Evolutionary conservation across 1,140 invertebrate species (phyloP), one percentile per base, ranked within the genome.

Genomic region (Polypedilum pembai): DNA sequence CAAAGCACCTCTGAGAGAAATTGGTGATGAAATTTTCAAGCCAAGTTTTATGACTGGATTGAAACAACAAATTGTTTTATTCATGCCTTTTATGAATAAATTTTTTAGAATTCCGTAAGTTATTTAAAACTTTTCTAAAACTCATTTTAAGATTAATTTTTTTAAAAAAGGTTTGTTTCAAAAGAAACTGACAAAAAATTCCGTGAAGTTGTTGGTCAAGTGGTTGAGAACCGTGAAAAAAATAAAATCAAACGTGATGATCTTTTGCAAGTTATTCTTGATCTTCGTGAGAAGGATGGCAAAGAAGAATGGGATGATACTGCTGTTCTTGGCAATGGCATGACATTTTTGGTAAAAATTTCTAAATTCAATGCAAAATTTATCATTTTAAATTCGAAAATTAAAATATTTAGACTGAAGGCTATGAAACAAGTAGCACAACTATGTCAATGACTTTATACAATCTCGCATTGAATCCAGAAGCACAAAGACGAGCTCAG

Each of bases 351-450:
- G 45, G 45, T 45, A 45, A 45, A 10, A 10, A 41, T 41, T 41
- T 45, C 8, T 15, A 45, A 12, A 12, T 45, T 45, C 15, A 3
- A 45, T 1, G 2, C 8, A 45, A 8, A 8, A 8, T 12, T 45
- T 15, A 8, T 45, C 15, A 45, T 8, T n/a, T n/a, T n/a, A n/a
- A n/a, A n/a, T n/a, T n/a, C 41, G 8, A 45, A 45, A 33, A 33
- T 3, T 33, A 33, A 33, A 45, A 12, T 15, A 4, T 17, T 7
- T 63, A 65, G 12, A 40, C 33, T 83, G 85, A 82, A 56, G 85
- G 85, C 12, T 87, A 84, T 75, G 87, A 89, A 40, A 87, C 86
- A 0, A 85, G 85, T 0, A 80, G 85, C 3, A 81, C 80, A 8
- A 76, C 83, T 0, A 78, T 88, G 69, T 76, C 79, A 5, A 84